phyloP scores from a whole-genome alignment of 2,888 invertebrate genomes.

The Oxytorus armatus region DNA sequence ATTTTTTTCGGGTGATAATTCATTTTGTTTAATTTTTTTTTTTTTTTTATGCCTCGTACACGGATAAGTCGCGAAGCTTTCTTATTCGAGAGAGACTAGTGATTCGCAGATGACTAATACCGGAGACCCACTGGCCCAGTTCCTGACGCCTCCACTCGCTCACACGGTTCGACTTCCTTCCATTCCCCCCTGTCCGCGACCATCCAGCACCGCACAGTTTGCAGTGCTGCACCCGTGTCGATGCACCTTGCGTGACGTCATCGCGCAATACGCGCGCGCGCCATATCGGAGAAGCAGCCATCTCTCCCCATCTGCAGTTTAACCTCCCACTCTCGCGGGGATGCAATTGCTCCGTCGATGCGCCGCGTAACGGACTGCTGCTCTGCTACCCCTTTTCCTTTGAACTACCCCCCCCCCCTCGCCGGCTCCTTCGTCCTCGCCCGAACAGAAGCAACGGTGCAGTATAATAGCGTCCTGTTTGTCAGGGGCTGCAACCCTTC shows the following conservation, averaged over 20 bases:
- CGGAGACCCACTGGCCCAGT: constrained; percentile 83
- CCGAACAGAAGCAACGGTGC: constrained; percentile 1
- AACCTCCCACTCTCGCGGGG: constrained; percentile 55
- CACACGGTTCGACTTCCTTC: constrained; percentile 72
- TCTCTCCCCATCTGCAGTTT: constrained; percentile 72
- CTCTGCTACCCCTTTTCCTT: constrained; percentile 55
- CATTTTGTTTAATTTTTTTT: not conserved
- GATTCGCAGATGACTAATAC: constrained; percentile 81
- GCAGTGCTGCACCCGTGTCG: constrained; percentile 74
- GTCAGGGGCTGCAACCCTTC: constrained; percentile 11
- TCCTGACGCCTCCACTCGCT: constrained; percentile 75
- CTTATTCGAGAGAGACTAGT: constrained; percentile 69
- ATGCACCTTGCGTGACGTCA: constrained; percentile 82
- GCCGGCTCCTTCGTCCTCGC: not conserved
- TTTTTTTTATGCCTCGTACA: constrained; percentile 15
- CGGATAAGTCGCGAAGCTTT: constrained; percentile 19
- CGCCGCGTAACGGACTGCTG: constrained; percentile 47
- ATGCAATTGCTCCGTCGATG: constrained; percentile 54
- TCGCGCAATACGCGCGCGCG: constrained; percentile 72
- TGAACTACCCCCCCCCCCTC: constrained; percentile 26
- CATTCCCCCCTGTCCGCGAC: constrained; percentile 42
- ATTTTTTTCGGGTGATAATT: not conserved
- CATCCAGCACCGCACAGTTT: constrained; percentile 15
- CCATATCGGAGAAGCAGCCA: constrained; percentile 67
- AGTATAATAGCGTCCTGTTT: constrained; percentile 9